Conservation (phyloP, 2,888 invertebrate genomes). For the Diplolepis rosae region DNA sequence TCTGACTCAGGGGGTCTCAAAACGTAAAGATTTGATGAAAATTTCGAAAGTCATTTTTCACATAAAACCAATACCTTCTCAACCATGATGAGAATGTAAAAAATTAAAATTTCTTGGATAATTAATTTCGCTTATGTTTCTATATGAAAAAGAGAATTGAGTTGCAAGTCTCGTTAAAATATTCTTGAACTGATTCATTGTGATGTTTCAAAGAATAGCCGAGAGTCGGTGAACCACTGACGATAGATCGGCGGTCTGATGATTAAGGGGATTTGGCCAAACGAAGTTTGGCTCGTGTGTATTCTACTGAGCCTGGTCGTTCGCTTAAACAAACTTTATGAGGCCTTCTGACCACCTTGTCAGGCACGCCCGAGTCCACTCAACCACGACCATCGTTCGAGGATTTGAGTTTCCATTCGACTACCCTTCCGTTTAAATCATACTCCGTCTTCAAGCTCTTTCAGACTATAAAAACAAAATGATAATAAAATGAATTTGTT, state of each 20-base stretch:
- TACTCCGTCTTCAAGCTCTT: not conserved
- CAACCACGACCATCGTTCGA: conserved; percentile 45
- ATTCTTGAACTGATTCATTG: conserved; percentile 36
- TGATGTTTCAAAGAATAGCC: conserved; percentile 43
- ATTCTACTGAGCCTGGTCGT: conserved; percentile 54
- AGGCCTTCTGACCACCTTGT: conserved; percentile 60
- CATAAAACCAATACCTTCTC: too few relatives aligned
- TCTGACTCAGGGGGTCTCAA: too few relatives aligned
- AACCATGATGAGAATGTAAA: too few relatives aligned
- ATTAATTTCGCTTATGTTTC: too few relatives aligned
- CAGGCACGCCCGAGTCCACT: conserved; percentile 55
- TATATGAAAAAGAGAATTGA: not conserved
- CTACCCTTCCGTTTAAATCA: conserved; percentile 47
- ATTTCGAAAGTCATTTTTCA: too few relatives aligned
- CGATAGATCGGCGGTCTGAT: conserved; percentile 37
- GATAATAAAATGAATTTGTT: too few relatives aligned
- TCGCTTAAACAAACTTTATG: conserved; percentile 59
- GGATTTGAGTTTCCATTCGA: conserved; percentile 54
- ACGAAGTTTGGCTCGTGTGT: conserved; percentile 46
- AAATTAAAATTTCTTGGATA: too few relatives aligned
- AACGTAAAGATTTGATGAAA: too few relatives aligned
- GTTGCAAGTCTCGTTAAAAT: conserved; percentile 30
- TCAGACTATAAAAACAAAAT: too few relatives aligned
- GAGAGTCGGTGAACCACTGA: conserved; percentile 48
- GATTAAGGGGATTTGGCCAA: conserved; percentile 36